These are phyloP conservation scores for Lepidonotus clava DNA, from an alignment of 2,888 invertebrate species.

Conservation along the genomic window DNA sequence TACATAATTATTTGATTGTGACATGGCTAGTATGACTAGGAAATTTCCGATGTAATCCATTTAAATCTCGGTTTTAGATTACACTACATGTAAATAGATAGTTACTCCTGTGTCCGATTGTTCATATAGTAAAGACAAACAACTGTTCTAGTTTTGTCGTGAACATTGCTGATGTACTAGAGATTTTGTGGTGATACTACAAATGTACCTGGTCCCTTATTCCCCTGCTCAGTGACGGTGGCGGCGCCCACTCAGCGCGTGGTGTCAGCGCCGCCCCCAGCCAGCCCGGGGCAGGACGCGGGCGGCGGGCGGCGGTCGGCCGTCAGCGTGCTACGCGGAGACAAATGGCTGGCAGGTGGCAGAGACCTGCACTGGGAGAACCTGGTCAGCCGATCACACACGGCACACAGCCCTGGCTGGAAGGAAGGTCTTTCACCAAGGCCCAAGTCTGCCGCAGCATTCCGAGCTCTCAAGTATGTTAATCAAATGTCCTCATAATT, in stretches of 20 bases:
- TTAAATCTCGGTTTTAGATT: no score
- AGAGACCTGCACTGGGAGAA: constrained; percentile 75
- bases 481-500: not conserved
- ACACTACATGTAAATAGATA: no score
- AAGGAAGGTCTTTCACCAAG: constrained; percentile 73
- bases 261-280: not conserved
- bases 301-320: not conserved
- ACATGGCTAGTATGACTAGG: no score
- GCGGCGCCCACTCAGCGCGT: not conserved
- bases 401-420: constrained; percentile 77
- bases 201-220: not conserved
- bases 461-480: constrained; percentile 54
- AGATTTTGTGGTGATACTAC: no score
- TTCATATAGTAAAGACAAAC: no score
- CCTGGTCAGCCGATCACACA: constrained; percentile 69
- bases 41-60: no score
- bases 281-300: not conserved
- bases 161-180: no score
- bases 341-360: constrained; percentile 76
- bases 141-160: no score
- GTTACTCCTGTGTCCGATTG: no score
- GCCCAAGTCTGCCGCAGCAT: constrained; percentile 71
- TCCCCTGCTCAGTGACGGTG: constrained; percentile 10
- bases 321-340: constrained; percentile 65
- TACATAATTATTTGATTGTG: no score